Conservation (phyloP, 2,113 vertebrate genomes). For the Recurvirostra avosetta region DNA sequence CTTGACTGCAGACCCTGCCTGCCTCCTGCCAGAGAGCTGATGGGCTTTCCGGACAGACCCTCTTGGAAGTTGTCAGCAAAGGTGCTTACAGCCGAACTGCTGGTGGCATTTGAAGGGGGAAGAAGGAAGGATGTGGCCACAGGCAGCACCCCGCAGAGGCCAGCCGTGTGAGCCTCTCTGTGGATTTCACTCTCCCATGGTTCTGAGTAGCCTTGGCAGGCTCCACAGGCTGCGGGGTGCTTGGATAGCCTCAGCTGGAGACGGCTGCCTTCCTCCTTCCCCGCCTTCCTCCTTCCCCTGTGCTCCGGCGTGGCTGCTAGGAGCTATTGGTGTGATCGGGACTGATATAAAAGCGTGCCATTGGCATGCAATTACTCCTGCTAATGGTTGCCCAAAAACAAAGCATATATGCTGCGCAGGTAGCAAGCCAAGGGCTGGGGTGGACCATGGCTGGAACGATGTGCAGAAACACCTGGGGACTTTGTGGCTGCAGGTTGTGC, state of each 20-base stretch:
- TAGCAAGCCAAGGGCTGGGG: background rate
- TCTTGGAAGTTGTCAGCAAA: background rate
- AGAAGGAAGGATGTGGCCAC: accelerated
- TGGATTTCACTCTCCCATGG: background rate
- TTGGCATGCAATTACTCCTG: background rate
- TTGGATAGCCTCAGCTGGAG: background rate
- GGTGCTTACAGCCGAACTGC: background rate
- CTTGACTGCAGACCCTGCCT: background rate
- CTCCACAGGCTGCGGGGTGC: background rate
- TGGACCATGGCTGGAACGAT: background rate
- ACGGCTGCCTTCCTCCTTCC: background rate
- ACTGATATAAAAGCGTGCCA: background rate
- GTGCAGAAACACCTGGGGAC: background rate
- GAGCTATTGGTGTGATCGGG: background rate
- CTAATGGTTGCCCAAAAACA: background rate
- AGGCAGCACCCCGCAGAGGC: background rate
- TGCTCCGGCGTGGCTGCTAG: background rate
- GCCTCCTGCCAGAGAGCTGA: background rate
- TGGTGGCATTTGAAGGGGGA: background rate
- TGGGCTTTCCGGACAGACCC: background rate
- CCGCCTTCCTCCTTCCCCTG: background rate
- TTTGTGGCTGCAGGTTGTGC: background rate
- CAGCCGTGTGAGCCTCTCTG: accelerated
- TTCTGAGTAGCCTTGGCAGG: background rate
- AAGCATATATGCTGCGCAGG: background rate